Conservation (phyloP, 2,113 vertebrate species). For the Cisticola juncidis region DNA sequence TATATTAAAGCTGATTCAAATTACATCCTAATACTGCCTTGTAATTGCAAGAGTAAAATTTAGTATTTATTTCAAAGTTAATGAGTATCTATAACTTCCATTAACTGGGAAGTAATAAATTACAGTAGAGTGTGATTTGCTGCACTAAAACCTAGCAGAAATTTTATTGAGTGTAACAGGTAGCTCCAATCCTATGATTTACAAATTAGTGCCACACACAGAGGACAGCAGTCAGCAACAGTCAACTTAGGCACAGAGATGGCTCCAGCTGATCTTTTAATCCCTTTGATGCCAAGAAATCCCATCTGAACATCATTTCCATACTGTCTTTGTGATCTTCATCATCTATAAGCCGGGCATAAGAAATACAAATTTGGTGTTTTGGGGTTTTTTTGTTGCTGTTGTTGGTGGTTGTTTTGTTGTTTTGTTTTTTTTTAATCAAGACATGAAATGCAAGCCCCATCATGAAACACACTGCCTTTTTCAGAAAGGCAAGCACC, state of each 20-base stretch:
- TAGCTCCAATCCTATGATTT: background rate
- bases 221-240: background rate
- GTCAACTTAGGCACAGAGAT: background rate
- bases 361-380: background rate
- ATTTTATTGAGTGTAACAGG: background rate
- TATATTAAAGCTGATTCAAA: conserved; percentile 39
- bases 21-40: background rate
- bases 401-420: too few species aligned
- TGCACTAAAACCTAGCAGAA: background rate
- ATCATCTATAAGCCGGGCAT: background rate
- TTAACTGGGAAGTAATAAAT: background rate
- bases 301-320: background rate
- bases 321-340: background rate
- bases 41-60: conserved; percentile 2
- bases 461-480: fast-evolving
- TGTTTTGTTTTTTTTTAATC: background rate
- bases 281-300: background rate
- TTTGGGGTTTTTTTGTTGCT: background rate
- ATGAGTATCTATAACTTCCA: background rate
- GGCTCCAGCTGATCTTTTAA: background rate
- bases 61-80: conserved; percentile 25
- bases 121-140: background rate
- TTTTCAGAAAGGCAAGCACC: background rate
- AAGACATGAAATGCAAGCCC: background rate
- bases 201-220: background rate